phyloP scores from a whole-genome alignment of 2,797 vertebrate species.

The Eremophila alpestris region DNA sequence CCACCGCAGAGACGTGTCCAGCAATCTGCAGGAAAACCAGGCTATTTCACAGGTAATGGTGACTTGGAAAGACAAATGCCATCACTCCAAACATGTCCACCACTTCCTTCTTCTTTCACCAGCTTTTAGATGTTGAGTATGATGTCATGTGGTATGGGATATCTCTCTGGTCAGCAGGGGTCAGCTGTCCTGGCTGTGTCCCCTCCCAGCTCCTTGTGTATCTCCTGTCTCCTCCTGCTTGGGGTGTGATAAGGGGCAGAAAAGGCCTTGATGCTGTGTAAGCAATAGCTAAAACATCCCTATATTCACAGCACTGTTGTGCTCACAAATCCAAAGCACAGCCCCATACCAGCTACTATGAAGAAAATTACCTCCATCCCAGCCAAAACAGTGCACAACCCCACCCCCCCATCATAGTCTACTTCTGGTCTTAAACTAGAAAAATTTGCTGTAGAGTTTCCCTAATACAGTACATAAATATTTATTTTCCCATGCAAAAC shows the following conservation, averaged over 20 bases:
- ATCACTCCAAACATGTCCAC: background rate
- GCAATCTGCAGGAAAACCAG: background rate
- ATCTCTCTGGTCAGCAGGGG: background rate
- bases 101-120: background rate
- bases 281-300: background rate
- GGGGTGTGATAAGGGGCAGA: background rate
- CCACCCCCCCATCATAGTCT: background rate
- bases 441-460: background rate
- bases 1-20: background rate
- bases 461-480: background rate
- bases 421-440: background rate
- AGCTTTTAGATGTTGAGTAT: background rate
- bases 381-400: background rate
- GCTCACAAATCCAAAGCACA: background rate
- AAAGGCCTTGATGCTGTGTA: background rate
- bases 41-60: background rate
- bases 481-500: background rate
- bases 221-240: background rate
- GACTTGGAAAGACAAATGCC: background rate
- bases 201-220: background rate
- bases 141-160: background rate
- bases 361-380: background rate
- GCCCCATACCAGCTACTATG: background rate
- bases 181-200: background rate
- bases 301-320: background rate